Base-by-base conservation (phyloP, 2,888 invertebrate species). In the Empis livida region DNA sequence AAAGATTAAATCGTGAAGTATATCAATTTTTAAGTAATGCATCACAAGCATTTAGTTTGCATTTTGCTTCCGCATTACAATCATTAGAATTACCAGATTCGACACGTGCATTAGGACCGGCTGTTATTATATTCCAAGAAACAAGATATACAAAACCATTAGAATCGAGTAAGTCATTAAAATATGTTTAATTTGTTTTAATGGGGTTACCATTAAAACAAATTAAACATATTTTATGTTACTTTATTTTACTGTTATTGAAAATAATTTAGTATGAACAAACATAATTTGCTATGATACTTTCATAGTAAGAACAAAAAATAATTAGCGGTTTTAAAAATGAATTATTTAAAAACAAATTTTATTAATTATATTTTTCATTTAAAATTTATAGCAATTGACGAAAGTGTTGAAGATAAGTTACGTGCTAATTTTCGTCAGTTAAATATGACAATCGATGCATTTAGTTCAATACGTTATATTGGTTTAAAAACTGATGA, bases 101-200 rank as follows among this genome's bases (percentile, higher is more conserved):
- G 42, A 59, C 63, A 17, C 75, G 75, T 47, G 72, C 75, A 20
- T 65, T 82, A 48, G 86, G 86, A 16, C 88, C 88, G 37, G 78
- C 81, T 53, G 76, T 87, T 27, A 75, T 87, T 48, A 77, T 89
- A 52, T 85, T 86, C 67, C 88, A 89, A 62, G 87, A 88, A 67
- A 86, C 87, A 1, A 71, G 73, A 44, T 77, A 84, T 59, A 87
- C 86, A 13, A 75, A 77, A 56, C 77, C 80, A 10, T 65, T 85
- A 46, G 71, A 73, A 52, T 72, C 73, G 53, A 72, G 77, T 75
- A 61, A 62, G n/a, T n/a, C n/a, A n/a, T n/a, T n/a, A n/a, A n/a
- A n/a, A n/a, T n/a, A n/a, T n/a, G n/a, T n/a, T n/a, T n/a, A n/a
- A n/a, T n/a, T n/a, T n/a, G n/a, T n/a, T n/a, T n/a, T n/a, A n/a